Evolutionary conservation across 2,888 invertebrate species (phyloP), one percentile per base, ranked within the genome.

Genomic region (Netelia fuscicornis): DNA sequence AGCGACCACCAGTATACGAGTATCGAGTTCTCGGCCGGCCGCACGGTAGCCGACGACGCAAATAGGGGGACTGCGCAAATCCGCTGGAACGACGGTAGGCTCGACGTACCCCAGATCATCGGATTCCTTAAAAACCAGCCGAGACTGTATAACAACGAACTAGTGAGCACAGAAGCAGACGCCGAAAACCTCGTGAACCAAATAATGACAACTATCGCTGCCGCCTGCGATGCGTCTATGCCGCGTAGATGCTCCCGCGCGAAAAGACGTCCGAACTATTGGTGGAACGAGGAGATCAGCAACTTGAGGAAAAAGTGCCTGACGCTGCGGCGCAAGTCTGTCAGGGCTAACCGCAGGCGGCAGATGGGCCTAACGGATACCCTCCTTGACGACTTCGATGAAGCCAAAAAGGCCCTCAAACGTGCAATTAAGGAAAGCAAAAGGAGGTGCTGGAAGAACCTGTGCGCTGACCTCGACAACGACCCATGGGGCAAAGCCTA

Each of bases 1-100:
- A 85, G 81, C 23, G 81, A 85, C 17, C 68, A 81, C 58, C 84
- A 85, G 20, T 60, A 78, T 9, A n/a, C n/a, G n/a, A n/a, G n/a
- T n/a, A 81, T 81, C 54, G 13, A 3, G 20, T 81, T 78, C 58
- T 13, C 10, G 3, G 20, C 54, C 48, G 67, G 30, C 13, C 48
- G 17, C 77, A 60, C 65, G 48, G 20, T 42, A 9, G 37, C 77
- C 58, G 44, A 44, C 58, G 58, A 13, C 44, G 60, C 20, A n/a
- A 62, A 11, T 37, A 44, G 52, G 44, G 67, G 17, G 17, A 17
- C 17, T 17, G 17, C 17, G 17, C 17, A 17, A 17, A 17, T 0
- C 17, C n/a, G 68, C 20, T 83, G 74, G 74, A 83, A 78, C 48
- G 25, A 25, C 25, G 2, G 25, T 2, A 25, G 2, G 25, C 25